Conservation (phyloP, 2,113 vertebrate genomes). For the zebrafish (Danio rerio) region GRCz12tu NC_133198.1:26982501-26983000, state of each 20-base stretch:
- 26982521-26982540: slow-evolving; percentile 34
- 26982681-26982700: neutral
- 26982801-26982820: neutral
- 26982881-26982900: slow-evolving; percentile 19
- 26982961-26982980: slow-evolving; percentile 28
- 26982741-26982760: neutral
- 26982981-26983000: slow-evolving; percentile 25
- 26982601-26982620: neutral
- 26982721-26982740: neutral
- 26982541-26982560: slow-evolving; percentile 67
- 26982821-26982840: neutral
- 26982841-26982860: slow-evolving; percentile 24
- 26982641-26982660: neutral
- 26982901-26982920: slow-evolving; percentile 42
- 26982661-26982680: neutral
- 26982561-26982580: slow-evolving; percentile 41
- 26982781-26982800: neutral
- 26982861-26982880: neutral
- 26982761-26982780: neutral
- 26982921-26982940: slow-evolving; percentile 32
- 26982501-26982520: slow-evolving; percentile 6
- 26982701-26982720: neutral
- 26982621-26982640: neutral
- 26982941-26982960: slow-evolving; percentile 27
- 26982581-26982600: slow-evolving; percentile 53